Evolutionary conservation across 2,113 vertebrate species (phyloP), one percentile per base, ranked within the genome.

Genomic region (Datnioides undecimradiatus): DNA sequence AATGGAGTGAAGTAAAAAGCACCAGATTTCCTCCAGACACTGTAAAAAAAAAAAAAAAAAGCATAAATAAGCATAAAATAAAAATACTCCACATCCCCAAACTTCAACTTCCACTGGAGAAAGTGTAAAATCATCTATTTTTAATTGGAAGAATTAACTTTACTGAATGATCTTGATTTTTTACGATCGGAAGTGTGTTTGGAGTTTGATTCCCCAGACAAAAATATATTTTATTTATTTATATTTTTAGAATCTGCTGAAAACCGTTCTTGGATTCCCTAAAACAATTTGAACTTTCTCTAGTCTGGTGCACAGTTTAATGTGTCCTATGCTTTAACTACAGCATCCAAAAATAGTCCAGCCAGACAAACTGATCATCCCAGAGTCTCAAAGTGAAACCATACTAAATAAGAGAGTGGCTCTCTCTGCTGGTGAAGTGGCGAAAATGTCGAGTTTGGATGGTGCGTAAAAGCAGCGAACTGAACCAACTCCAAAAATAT

Each of bases 381-480:
- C 29, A 70, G 25, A 34, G 19, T 27, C 29, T 64, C 31, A 13
- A 19, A n/a, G 7, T 16, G 38, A 13, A 25, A 17, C 33, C 29
- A 0, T 1, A 3, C 75, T 52, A 0, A n/a, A 38, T 46, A 6
- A 52, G 60, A 1, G 13, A 25, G 19, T 83, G 80, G 77, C 89
- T 36, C 91, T 87, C 77, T 84, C 92, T 92, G 77, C 84, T 84
- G 92, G 84, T 10, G 19, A 63, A 57, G 71, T 3, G 27, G 34
- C 33, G 60, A 27, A 80, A 43, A 2, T 45, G 69, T 76, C 27
- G n/a, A 34, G 34, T 17, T 48, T 36, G 40, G 67, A 88, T 87
- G 79, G 88, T 91, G 83, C 67, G 72, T 73, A 51, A 72, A 90
- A 48, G 38, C 49, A 74, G 58, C 13, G 59, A 67, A 60, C 13